Evolutionary conservation across 2,113 vertebrate species (phyloP), one percentile per base, ranked within the genome.

Genomic region (Ciconia maguari): DNA sequence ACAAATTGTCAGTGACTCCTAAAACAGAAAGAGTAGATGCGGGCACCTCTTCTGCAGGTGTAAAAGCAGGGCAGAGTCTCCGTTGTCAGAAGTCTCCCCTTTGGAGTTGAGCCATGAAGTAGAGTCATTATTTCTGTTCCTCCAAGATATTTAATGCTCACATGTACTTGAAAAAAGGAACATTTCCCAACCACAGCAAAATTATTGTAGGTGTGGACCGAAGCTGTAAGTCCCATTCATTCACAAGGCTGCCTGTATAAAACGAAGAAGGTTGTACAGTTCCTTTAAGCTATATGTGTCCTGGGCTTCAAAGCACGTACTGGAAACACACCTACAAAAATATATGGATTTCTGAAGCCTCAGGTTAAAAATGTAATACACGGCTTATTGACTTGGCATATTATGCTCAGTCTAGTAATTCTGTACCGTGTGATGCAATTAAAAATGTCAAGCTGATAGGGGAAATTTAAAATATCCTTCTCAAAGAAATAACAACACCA

Each of bases 261-360:
- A 92, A 70, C 10, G n/a, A 92, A 74, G 48, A 69, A 70, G 22
- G 13, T n/a, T 16, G 9, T 62, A 60, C 13, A 48, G 18, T 86
- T 52, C 80, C 91, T 83, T 96, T 90, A 80, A 96, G 82, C 76
- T 87, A 78, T 48, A 48, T 8, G 1, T 82, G 86, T 87, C 65
- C 42, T 72, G 64, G 54, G 42, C 79, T 94, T 95, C 87, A 95
- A 96, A 97, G 93, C 57, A 61, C 0, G 2, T 87, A 44, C 41
- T 77, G 44, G 57, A 71, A 91, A 65, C 93, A 90, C 64, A 89
- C 52, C 83, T 93, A 88, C 66, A 68, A 86, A 92, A 96, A 68
- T 36, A 82, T 29, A 92, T 4, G 24, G 51, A 60, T 95, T 96
- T 95, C 77, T 96, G 65, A 89, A 93, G 83, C 95, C 92, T 78